These are phyloP conservation scores for Atopsyche davidsoni DNA, from an alignment of 1,140 invertebrate species.

Conservation along the genomic window DNA sequence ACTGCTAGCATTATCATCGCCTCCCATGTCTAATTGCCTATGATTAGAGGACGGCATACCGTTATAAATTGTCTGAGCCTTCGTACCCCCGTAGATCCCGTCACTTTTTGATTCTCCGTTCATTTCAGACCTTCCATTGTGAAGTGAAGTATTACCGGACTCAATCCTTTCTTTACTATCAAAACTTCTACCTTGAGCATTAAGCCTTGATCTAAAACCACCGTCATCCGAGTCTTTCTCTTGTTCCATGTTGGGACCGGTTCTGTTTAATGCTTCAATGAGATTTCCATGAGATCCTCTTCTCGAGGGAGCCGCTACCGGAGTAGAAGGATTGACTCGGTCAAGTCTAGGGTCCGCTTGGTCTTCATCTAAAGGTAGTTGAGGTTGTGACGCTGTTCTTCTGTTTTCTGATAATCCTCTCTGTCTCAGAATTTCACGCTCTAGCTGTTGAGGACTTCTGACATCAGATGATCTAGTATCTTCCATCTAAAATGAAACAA, in stretches of 20 bases:
- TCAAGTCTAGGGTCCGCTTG: slow-evolving; percentile 21
- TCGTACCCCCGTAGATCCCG: slow-evolving; percentile 27
- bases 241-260: slow-evolving; percentile 35
- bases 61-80: slow-evolving; percentile 24
- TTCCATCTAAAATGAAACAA: slow-evolving; percentile 19
- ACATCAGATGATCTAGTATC: slow-evolving; percentile 34
- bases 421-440: slow-evolving; percentile 50
- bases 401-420: slow-evolving; percentile 49
- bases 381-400: slow-evolving; percentile 59
- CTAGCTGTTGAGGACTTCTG: slow-evolving; percentile 53
- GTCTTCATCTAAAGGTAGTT: slow-evolving; percentile 54
- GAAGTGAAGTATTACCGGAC: slow-evolving; percentile 10
- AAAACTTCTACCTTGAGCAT: slow-evolving; percentile 42
- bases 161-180: slow-evolving; percentile 36
- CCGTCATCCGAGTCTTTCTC: slow-evolving; percentile 55
- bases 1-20: slow-evolving; percentile 17
- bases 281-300: slow-evolving; percentile 53
- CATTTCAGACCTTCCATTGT: slow-evolving; percentile 33
- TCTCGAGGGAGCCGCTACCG: slow-evolving; percentile 34
- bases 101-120: slow-evolving; percentile 37
- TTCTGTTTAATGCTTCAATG: slow-evolving; percentile 40
- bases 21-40: slow-evolving; percentile 23
- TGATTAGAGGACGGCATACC: slow-evolving; percentile 21
- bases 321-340: slow-evolving; percentile 18
- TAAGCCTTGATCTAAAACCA: slow-evolving; percentile 46